phyloP scores from a whole-genome alignment of 2,113 vertebrate genomes.

The Vombatus ursinus region DNA sequence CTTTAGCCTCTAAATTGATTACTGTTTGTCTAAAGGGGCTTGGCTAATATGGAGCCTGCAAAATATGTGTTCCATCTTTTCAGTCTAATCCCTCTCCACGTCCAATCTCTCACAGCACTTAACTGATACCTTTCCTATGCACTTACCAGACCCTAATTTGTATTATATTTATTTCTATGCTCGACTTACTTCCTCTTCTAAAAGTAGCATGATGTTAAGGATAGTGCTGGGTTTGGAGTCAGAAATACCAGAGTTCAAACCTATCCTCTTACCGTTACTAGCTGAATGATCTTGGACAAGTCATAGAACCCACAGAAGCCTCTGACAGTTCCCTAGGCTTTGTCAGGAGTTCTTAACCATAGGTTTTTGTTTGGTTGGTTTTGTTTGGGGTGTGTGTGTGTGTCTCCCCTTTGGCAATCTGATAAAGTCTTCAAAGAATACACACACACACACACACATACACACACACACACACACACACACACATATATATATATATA shows the following conservation, averaged over 20 bases:
- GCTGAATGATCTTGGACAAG: not conserved
- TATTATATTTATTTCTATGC: not conserved
- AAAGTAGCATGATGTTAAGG: not conserved
- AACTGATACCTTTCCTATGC: not conserved
- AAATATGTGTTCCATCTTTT: conserved; percentile 19
- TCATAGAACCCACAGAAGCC: not conserved
- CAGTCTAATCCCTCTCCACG: not conserved
- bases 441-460: no score
- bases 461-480: no score
- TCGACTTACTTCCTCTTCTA: not conserved
- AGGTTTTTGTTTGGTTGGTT: not conserved
- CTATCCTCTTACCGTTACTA: not conserved
- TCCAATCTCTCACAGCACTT: not conserved
- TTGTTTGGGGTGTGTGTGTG: not conserved
- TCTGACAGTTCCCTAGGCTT: not conserved
- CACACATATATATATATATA: no score
- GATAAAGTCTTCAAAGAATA: not conserved
- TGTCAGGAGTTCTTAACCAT: not conserved
- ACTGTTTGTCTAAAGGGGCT: conserved; percentile 59
- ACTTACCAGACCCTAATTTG: not conserved
- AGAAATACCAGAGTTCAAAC: not conserved
- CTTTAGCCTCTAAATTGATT: conserved; percentile 70
- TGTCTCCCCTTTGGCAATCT: not conserved
- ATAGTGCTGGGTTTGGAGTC: not conserved
- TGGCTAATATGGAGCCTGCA: conserved; percentile 4